A percentile compares a stretch with the other conserved stretches of the same genome.
phyloP scores from a whole-genome alignment of 2,888 invertebrate species.

The Leptinotarsa rubiginosa region DNA sequence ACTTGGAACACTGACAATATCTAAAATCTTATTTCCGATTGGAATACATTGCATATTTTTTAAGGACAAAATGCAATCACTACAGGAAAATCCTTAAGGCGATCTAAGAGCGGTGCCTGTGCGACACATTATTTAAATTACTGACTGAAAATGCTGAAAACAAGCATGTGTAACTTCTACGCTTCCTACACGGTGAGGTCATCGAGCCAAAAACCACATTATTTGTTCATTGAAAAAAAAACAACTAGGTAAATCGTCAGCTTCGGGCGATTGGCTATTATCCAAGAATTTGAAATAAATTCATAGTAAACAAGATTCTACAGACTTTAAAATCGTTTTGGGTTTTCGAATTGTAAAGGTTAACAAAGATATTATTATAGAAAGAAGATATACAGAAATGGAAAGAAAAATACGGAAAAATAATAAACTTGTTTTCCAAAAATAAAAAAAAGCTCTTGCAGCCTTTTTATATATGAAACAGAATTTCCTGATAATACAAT shows the following conservation, averaged over 20 bases:
- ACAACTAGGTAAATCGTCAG: not conserved
- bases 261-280: not conserved
- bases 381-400: not conserved
- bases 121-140: too few relatives aligned
- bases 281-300: conserved; percentile 5
- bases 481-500: too few relatives aligned
- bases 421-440: too few relatives aligned
- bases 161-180: not conserved
- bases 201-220: not conserved
- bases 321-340: not conserved
- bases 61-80: too few relatives aligned
- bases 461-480: too few relatives aligned
- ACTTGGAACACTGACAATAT: too few relatives aligned
- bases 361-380: not conserved
- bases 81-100: too few relatives aligned
- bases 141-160: not conserved
- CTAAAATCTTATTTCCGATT: too few relatives aligned
- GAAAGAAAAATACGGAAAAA: not conserved
- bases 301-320: conserved; percentile 2
- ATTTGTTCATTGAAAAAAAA: conserved; percentile 17
- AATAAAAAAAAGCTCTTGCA: too few relatives aligned
- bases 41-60: too few relatives aligned
- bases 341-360: too few relatives aligned
- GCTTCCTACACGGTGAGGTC: not conserved
- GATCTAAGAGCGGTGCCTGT: too few relatives aligned